Evolutionary conservation across 2,797 vertebrate species (phyloP).

Genomic region (Spinibarbus caldwelli): DNA sequence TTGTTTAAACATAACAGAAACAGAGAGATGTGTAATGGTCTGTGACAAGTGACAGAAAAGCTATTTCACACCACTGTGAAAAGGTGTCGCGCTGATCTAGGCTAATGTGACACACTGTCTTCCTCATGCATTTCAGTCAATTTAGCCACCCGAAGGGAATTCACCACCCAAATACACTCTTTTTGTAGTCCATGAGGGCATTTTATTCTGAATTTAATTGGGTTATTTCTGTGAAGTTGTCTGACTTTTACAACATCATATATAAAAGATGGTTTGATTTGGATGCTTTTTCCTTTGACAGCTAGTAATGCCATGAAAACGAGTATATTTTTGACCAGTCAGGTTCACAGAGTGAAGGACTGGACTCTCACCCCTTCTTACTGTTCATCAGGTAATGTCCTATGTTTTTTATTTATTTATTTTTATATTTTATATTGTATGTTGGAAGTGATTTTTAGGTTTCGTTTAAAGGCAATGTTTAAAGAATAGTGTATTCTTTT

Average conservation of each 20-base stretch:
- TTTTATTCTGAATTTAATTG: slow-evolving; percentile 30
- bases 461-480: background rate
- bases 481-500: background rate
- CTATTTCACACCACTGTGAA: slow-evolving; percentile 30
- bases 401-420: no score
- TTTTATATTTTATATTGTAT: no score
- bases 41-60: slow-evolving; percentile 28
- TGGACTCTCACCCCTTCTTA: background rate
- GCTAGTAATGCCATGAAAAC: background rate
- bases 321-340: background rate
- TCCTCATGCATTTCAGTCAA: slow-evolving; percentile 10
- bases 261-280: background rate
- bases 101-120: slow-evolving; percentile 28
- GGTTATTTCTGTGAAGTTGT: background rate
- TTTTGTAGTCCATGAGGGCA: background rate
- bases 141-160: slow-evolving; percentile 13
- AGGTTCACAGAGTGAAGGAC: background rate
- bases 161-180: background rate
- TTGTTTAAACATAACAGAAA: slow-evolving; percentile 21
- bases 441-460: background rate
- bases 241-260: background rate
- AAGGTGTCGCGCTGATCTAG: slow-evolving; percentile 34
- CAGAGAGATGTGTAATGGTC: background rate
- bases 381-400: background rate
- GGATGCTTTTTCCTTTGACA: background rate